phyloP scores from a whole-genome alignment of 2,888 invertebrate species.

The Tenthredo distinguenda region DNA sequence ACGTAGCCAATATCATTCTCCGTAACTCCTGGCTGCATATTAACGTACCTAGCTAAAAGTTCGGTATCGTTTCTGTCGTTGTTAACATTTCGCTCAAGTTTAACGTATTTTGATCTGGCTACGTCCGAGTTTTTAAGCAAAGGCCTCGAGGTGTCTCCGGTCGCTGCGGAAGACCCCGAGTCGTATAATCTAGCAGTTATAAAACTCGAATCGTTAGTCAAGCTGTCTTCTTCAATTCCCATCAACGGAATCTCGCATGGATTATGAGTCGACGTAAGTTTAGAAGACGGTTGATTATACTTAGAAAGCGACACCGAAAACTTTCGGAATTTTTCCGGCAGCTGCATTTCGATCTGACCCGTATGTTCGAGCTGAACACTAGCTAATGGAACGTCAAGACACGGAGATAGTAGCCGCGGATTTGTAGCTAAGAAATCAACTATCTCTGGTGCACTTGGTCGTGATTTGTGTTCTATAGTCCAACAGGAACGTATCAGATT shows the following conservation, averaged over 20 bases:
- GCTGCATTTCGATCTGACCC: conserved; percentile 80
- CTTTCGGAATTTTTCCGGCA: conserved; percentile 78
- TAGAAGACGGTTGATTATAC: not conserved
- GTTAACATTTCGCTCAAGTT: not conserved
- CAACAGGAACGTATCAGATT: conserved; percentile 90
- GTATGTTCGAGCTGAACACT: conserved; percentile 87
- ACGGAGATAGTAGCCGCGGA: conserved; percentile 88
- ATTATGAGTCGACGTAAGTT: not conserved
- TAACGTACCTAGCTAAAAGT: conserved; percentile 34
- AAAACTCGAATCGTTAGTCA: not conserved
- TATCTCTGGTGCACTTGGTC: conserved; percentile 89
- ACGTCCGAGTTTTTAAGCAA: not conserved
- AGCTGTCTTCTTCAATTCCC: not conserved
- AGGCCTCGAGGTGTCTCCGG: not conserved
- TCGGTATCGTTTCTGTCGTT: not conserved
- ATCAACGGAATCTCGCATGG: not conserved
- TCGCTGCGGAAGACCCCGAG: not conserved
- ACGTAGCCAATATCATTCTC: not conserved
- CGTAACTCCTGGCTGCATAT: conserved; percentile 7
- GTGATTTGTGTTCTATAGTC: conserved; percentile 84
- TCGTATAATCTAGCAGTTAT: not conserved
- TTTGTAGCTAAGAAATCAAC: conserved; percentile 90
- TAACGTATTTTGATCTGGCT: conserved; percentile 28
- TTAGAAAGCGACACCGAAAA: conserved; percentile 72
- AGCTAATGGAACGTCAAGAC: conserved; percentile 87